A percentile compares a stretch with the other conserved stretches of the same genome.
Evolutionary conservation across 2,888 invertebrate species (phyloP).

Genomic region (Pristionchus japonicus): DNA sequence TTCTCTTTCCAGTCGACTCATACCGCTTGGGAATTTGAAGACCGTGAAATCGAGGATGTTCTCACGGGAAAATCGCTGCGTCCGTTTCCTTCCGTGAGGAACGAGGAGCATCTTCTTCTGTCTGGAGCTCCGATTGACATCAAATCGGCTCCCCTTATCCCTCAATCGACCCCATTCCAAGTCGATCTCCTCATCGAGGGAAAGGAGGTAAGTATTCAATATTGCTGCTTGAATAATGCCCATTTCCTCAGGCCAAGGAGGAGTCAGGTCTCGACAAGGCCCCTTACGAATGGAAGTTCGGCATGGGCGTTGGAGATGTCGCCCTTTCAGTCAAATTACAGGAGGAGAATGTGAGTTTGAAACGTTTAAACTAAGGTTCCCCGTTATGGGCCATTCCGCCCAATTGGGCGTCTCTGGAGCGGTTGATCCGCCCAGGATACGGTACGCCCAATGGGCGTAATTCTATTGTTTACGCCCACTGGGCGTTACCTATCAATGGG

Average conservation of each 20-base stretch:
- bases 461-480: no score
- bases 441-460: no score
- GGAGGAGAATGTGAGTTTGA: slow-evolving; percentile 16
- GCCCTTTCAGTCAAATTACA: neutral
- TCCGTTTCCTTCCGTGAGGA: neutral
- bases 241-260: neutral
- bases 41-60: slow-evolving; percentile 17
- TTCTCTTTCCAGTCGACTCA: neutral
- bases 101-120: neutral
- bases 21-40: slow-evolving; percentile 25
- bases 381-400: no score
- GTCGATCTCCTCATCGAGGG: slow-evolving; percentile 13
- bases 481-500: no score
- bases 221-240: no score
- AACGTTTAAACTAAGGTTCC: no score
- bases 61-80: slow-evolving; percentile 25
- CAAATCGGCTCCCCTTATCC: neutral
- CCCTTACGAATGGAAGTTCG: slow-evolving; percentile 7
- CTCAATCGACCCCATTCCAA: neutral
- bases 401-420: no score
- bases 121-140: neutral
- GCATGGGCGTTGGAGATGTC: slow-evolving; percentile 18
- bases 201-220: slow-evolving; percentile 5
- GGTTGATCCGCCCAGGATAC: no score
- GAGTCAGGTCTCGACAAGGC: neutral